phyloP scores from a whole-genome alignment of 2,113 vertebrate genomes.

The Pseudopipra pipra region DNA sequence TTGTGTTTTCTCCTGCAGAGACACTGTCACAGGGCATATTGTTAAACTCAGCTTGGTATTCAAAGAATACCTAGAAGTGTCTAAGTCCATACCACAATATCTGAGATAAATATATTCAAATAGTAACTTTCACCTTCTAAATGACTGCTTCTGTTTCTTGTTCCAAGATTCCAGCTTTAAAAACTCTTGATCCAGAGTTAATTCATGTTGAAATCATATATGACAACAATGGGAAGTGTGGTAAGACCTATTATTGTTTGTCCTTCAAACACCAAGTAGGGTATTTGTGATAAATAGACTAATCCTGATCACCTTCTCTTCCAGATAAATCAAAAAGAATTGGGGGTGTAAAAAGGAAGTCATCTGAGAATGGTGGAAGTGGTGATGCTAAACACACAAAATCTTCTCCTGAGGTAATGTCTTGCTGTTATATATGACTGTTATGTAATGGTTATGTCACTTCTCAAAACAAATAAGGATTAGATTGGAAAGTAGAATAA shows the following conservation, averaged over 20 bases:
- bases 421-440: neutral
- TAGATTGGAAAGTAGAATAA: neutral
- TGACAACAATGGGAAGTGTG: constrained; percentile 70
- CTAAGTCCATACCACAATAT: neutral
- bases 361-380: constrained; percentile 53
- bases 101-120: neutral
- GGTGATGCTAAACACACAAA: constrained; percentile 69
- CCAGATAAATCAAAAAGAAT: constrained; percentile 69
- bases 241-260: constrained; percentile 56
- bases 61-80: neutral
- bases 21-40: neutral
- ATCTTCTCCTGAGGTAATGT: constrained; percentile 66
- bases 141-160: neutral
- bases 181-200: constrained; percentile 79
- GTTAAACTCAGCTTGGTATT: neutral
- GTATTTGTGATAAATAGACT: neutral
- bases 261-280: neutral
- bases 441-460: neutral
- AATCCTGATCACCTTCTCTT: constrained; percentile 1
- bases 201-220: constrained; percentile 81
- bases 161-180: constrained; percentile 79
- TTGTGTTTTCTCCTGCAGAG: neutral
- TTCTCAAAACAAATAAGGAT: neutral
- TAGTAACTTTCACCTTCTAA: neutral
- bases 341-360: constrained; percentile 70